phyloP scores from a whole-genome alignment of 2,113 vertebrate species.

The Dipodomys merriami region DNA sequence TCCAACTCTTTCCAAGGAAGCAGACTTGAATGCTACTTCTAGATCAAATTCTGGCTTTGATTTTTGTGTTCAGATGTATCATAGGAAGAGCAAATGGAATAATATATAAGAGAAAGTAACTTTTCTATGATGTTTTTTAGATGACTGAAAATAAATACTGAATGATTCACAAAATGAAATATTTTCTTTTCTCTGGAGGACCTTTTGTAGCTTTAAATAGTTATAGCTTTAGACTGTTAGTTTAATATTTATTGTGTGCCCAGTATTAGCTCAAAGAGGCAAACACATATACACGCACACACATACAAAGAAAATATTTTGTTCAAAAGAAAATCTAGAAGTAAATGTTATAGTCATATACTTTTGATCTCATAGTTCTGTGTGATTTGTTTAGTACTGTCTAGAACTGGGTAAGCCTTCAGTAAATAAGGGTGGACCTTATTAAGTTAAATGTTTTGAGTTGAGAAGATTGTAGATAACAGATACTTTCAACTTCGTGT shows the following conservation, averaged over 20 bases:
- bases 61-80: neutral
- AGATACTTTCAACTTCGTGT: neutral
- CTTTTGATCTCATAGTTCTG: neutral
- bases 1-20: neutral
- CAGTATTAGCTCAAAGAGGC: neutral
- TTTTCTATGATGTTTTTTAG: neutral
- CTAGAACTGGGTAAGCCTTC: neutral
- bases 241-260: neutral
- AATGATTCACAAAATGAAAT: constrained; percentile 15
- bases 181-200: constrained; percentile 18
- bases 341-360: neutral
- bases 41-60: neutral
- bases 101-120: neutral
- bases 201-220: constrained; percentile 37
- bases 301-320: neutral
- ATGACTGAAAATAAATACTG: constrained; percentile 23
- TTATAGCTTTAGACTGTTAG: constrained; percentile 6
- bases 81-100: constrained; percentile 6
- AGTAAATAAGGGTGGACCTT: neutral
- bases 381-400: neutral
- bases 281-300: neutral
- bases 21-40: neutral
- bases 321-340: neutral
- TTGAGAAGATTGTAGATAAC: neutral
- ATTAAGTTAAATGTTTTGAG: constrained; percentile 1